Percentiles rank a stretch among this genome's conserved stretches.
Conservation (phyloP, 2,888 invertebrate genomes). For the Polymixis lichenea region DNA sequence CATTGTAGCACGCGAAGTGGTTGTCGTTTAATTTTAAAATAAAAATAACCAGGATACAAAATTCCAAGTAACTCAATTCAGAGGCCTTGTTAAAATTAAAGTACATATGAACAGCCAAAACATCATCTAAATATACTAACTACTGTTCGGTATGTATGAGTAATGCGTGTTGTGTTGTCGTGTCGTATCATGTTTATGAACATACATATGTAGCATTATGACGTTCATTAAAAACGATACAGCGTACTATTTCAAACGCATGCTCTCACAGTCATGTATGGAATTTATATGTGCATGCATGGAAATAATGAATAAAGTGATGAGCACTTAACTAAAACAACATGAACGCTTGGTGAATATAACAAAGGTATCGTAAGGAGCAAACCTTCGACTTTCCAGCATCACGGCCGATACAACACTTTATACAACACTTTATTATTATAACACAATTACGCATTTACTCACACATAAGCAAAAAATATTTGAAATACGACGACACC, state of each 20-base stretch:
- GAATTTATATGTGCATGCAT: conserved; percentile 79
- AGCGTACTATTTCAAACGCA: conserved; percentile 75
- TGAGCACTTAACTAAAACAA: conserved; percentile 72
- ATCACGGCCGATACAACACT: conserved; percentile 71
- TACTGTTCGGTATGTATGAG: conserved; percentile 88
- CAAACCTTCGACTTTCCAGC: conserved; percentile 74
- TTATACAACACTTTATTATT: conserved; percentile 74
- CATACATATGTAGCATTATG: conserved; percentile 75
- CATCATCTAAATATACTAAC: conserved; percentile 78
- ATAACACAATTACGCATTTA: conserved; percentile 90
- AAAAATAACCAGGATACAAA: conserved; percentile 76
- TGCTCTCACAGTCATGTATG: conserved; percentile 73
- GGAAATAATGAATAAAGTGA: conserved; percentile 75
- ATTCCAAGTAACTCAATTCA: conserved; percentile 91
- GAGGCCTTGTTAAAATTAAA: conserved; percentile 87
- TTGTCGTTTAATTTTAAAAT: conserved; percentile 67
- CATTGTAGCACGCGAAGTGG: conserved; percentile 64
- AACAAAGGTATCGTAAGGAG: conserved; percentile 66
- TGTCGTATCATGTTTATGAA: conserved; percentile 81
- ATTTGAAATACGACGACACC: conserved; percentile 85
- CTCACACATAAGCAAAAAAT: conserved; percentile 90
- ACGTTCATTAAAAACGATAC: conserved; percentile 74
- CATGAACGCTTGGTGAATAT: conserved; percentile 73
- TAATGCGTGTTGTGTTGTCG: conserved; percentile 90
- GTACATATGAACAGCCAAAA: conserved; percentile 78